phyloP scores from a whole-genome alignment of 2,113 vertebrate genomes.

The Coregonus clupeaformis region DNA sequence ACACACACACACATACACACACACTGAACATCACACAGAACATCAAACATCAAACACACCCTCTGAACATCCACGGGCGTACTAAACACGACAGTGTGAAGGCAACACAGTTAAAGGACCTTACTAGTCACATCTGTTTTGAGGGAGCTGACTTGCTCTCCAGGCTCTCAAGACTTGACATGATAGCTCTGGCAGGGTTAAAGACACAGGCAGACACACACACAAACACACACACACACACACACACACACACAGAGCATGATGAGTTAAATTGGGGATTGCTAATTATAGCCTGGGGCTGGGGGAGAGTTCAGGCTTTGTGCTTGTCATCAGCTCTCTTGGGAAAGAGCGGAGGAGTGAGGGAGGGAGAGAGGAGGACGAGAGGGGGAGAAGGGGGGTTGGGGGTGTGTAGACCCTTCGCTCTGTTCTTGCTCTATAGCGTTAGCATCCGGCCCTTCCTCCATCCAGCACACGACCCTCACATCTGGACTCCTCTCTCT shows the following conservation, averaged over 20 bases:
- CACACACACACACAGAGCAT: constrained; percentile 17
- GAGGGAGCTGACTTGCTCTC: constrained; percentile 41
- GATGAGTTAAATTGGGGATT: constrained; percentile 67
- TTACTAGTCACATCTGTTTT: constrained; percentile 50
- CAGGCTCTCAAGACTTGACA: constrained; percentile 30
- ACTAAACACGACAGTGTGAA: constrained; percentile 5
- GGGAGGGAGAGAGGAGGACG: not conserved
- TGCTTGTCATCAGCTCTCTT: constrained; percentile 27
- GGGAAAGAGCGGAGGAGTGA: not conserved
- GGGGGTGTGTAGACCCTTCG: too few species aligned
- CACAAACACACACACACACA: not conserved
- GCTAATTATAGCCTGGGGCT: constrained; percentile 66
- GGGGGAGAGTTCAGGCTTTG: constrained; percentile 42
- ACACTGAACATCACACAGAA: too few species aligned
- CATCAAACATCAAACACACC: too few species aligned
- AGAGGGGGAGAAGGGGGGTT: too few species aligned
- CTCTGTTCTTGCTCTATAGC: too few species aligned
- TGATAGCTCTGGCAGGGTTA: constrained; percentile 49
- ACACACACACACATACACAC: too few species aligned
- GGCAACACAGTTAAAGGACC: constrained; percentile 16
- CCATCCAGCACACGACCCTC: constrained; percentile 29
- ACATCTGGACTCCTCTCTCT: constrained; percentile 47
- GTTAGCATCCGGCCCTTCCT: constrained; percentile 13
- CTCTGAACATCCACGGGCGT: too few species aligned
- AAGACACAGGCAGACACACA: constrained; percentile 21